Percentiles rank a stretch among this genome's conserved stretches.
Conservation (phyloP, 2,888 invertebrate species). For the Nyleta sp. region DNA sequence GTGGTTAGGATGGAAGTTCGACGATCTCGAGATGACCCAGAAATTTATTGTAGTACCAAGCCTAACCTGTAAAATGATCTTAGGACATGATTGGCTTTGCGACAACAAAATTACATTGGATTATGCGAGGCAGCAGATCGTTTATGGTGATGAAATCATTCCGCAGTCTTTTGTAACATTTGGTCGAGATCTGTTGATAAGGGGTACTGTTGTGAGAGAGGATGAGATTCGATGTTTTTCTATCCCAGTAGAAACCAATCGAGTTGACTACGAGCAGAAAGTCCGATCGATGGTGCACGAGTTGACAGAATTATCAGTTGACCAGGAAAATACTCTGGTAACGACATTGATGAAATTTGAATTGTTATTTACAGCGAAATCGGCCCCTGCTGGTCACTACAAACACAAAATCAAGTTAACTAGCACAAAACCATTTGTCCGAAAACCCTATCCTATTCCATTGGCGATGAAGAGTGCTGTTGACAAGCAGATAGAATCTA, state of each 20-base stretch:
- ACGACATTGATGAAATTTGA: neutral
- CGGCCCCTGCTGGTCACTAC: conserved; percentile 6
- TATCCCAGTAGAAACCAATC: too few species aligned
- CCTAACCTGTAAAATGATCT: conserved; percentile 4
- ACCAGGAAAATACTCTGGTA: neutral
- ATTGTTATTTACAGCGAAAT: conserved; percentile 8
- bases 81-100: conserved; percentile 29
- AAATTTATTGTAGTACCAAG: neutral
- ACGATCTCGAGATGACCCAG: neutral
- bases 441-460: conserved; percentile 70
- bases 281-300: neutral
- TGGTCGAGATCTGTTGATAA: neutral
- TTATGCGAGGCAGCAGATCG: neutral
- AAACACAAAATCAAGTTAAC: conserved; percentile 67
- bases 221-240: neutral
- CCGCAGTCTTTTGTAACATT: neutral
- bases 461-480: conserved; percentile 67
- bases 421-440: conserved; percentile 63
- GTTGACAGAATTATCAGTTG: too few species aligned
- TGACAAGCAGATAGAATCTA: conserved; percentile 68
- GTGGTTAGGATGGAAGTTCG: neutral
- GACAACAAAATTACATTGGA: conserved; percentile 1
- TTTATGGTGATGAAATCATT: neutral
- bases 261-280: too few species aligned
- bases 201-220: neutral